phyloP scores from a whole-genome alignment of 92 coral and sea anemone species.

The Zoanthus sansibaricus region DNA sequence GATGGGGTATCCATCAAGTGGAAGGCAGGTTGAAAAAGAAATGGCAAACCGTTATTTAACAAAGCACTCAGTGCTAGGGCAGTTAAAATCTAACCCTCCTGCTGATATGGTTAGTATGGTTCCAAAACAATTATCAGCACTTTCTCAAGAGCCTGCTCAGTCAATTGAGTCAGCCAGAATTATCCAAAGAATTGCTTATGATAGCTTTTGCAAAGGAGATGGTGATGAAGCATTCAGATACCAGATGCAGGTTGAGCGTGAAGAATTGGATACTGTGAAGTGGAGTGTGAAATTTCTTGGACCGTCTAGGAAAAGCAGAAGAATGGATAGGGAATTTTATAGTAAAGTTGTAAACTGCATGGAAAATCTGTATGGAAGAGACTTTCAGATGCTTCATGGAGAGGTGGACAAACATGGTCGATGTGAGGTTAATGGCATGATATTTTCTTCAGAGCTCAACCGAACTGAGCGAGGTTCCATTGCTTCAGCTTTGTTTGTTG shows the following conservation, averaged over 20 bases:
- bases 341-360: slow-evolving; percentile 13
- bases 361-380: background rate
- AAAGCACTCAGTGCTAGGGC: slow-evolving; percentile 18
- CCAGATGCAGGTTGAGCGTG: background rate
- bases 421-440: slow-evolving; percentile 52
- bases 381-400: slow-evolving; percentile 34
- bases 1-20: slow-evolving; percentile 40
- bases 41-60: slow-evolving; percentile 32
- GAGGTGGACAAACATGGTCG: slow-evolving; percentile 57
- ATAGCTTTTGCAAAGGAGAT: background rate
- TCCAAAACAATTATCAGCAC: background rate
- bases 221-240: background rate
- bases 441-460: slow-evolving; percentile 55
- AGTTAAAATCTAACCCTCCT: slow-evolving; percentile 20
- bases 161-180: background rate
- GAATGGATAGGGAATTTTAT: background rate
- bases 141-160: background rate
- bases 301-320: slow-evolving; percentile 19
- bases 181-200: slow-evolving; percentile 13
- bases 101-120: background rate
- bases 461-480: slow-evolving; percentile 50
- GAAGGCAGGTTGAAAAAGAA: slow-evolving; percentile 51
- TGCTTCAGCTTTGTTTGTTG: slow-evolving; percentile 48
- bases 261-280: background rate
- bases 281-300: background rate